Conservation (phyloP, 2,888 invertebrate genomes). For the Tiliacea aurago region DNA sequence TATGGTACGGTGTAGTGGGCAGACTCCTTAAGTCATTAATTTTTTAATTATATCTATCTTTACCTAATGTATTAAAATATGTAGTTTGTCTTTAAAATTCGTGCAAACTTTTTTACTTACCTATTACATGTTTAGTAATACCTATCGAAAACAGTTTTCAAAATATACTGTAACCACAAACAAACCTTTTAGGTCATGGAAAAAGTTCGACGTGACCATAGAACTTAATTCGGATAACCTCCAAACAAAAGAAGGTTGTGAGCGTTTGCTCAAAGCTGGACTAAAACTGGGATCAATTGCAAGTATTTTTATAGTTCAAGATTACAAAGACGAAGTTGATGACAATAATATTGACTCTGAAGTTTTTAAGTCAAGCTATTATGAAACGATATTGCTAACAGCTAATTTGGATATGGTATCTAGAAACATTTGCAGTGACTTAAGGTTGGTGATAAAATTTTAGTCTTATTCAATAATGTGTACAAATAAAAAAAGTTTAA, state of each 20-base stretch:
- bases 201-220: neutral
- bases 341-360: neutral
- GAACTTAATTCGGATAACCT: conserved; percentile 1
- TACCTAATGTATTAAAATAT: too few species aligned
- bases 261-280: conserved; percentile 2
- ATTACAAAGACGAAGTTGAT: conserved; percentile 2
- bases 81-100: too few species aligned
- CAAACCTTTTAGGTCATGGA: neutral
- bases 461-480: too few species aligned
- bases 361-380: neutral
- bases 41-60: too few species aligned
- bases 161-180: too few species aligned
- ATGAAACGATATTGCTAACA: neutral
- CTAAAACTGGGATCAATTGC: neutral
- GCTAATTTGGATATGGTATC: conserved; percentile 11
- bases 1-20: too few species aligned
- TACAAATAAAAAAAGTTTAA: neutral
- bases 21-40: too few species aligned
- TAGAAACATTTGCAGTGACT: neutral
- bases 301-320: conserved; percentile 13
- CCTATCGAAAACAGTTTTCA: too few species aligned
- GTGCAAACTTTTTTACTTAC: too few species aligned
- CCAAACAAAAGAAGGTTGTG: conserved; percentile 10
- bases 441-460: neutral
- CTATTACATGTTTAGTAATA: too few species aligned